Conservation (phyloP, 2,888 invertebrate species). For the Sphaerophoria taeniata region DNA sequence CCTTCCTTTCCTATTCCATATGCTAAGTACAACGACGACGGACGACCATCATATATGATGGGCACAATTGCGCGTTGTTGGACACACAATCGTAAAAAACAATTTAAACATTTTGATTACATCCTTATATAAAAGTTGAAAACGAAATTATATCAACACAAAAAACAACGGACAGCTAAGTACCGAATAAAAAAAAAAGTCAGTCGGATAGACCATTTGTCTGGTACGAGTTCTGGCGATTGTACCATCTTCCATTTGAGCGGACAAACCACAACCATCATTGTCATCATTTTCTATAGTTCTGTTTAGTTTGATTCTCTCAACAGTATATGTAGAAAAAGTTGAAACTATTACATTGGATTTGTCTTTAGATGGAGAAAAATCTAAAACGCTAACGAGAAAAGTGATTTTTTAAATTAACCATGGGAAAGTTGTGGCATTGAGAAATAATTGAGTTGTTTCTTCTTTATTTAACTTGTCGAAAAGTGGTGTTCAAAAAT, state of each 20-base stretch:
- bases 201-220: conserved; percentile 36
- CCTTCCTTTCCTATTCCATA: not conserved
- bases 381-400: conserved; percentile 12
- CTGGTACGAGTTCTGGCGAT: conserved; percentile 31
- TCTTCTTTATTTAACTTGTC: not conserved
- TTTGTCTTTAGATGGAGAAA: conserved; percentile 34
- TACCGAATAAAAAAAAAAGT: conserved; percentile 8
- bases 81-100: conserved; percentile 64
- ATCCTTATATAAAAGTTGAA: conserved; percentile 66
- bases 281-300: conserved; percentile 21
- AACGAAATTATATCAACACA: conserved; percentile 49
- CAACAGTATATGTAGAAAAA: conserved; percentile 39
- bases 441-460: conserved; percentile 19
- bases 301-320: not conserved
- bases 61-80: conserved; percentile 41
- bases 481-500: not conserved
- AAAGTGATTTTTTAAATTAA: conserved; percentile 55
- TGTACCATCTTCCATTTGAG: conserved; percentile 28
- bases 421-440: conserved; percentile 51
- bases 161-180: not conserved
- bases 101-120: conserved; percentile 73
- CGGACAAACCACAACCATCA: conserved; percentile 2
- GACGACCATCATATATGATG: conserved; percentile 2
- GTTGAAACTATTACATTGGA: conserved; percentile 39
- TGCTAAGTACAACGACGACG: conserved; percentile 17